A percentile compares a stretch with the other conserved stretches of the same genome.
These are phyloP conservation scores for Catostylus mosaicus DNA, from an alignment of 30 jellyfish, hydroid and myxozoan species.

Conservation along the genomic window DNA sequence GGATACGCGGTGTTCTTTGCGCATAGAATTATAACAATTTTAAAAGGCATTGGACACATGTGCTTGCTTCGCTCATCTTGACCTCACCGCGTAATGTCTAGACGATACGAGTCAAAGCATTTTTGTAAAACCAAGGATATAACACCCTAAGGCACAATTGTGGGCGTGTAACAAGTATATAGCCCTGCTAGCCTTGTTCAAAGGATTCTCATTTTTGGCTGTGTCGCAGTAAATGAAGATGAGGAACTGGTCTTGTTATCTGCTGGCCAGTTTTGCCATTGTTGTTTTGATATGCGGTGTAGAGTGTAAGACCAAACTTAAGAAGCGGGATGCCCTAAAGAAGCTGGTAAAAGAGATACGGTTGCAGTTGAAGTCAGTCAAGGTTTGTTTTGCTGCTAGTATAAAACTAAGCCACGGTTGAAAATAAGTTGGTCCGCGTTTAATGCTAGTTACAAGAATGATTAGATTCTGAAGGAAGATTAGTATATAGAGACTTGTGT, in stretches of 20 bases:
- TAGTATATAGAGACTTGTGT: too few relatives aligned
- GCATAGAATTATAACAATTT: not conserved
- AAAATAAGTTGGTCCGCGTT: too few relatives aligned
- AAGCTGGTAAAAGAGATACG: conserved; percentile 28
- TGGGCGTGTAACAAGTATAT: too few relatives aligned
- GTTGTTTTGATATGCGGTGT: not conserved
- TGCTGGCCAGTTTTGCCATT: not conserved
- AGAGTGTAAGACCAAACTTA: conserved; percentile 3
- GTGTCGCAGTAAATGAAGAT: too few relatives aligned
- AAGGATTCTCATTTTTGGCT: too few relatives aligned
- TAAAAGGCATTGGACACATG: not conserved
- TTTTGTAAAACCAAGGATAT: not conserved
- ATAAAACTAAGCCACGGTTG: too few relatives aligned
- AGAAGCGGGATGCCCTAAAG: conserved; percentile 41
- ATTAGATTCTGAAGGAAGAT: too few relatives aligned
- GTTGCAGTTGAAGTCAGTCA: not conserved
- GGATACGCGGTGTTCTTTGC: not conserved
- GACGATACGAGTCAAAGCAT: not conserved
- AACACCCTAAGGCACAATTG: not conserved
- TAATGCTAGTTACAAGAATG: too few relatives aligned
- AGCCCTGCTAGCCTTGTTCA: too few relatives aligned
- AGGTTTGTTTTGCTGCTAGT: conserved; percentile 43
- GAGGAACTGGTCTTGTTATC: too few relatives aligned
- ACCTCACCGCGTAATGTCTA: not conserved
- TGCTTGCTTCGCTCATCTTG: not conserved